Evolutionary conservation across 1,140 invertebrate species (phyloP), one percentile per base, ranked within the genome.

Genomic region (Brachystomella parvula): DNA sequence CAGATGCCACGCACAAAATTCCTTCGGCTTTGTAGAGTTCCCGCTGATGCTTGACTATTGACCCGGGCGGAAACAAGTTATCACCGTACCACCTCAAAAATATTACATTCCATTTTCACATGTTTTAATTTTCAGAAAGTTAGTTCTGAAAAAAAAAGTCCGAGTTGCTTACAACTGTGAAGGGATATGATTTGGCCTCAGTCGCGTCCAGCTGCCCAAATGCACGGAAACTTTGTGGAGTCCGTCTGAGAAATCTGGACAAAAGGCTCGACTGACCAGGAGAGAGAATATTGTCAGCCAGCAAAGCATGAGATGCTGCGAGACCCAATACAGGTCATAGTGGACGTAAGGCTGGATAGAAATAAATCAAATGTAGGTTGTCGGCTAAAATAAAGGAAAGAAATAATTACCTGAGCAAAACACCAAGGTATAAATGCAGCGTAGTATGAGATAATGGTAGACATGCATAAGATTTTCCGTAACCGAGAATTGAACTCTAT

Each of bases 381-480:
- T 56, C n/a, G n/a, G n/a, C n/a, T n/a, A n/a, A n/a, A n/a, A n/a
- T n/a, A n/a, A n/a, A n/a, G 49, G 17, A 31, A 44, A 62, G 15
- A 30, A 64, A 57, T 44, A 63, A 39, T 32, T 78, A 90, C 89
- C 82, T 89, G 86, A 28, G 88, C 87, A 83, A 94, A 92, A 75
- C 87, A 87, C 74, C 92, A 89, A 0, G 94, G 94, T 28, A 96
- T 85, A 76, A 96, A 89, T 64, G 87, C 89, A 71, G 89, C 86
- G 77, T 96, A 94, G 76, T 96, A 97, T 0, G 92, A 90, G 73
- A 89, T 92, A 1, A 91, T 78, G 47, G 94, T 84, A 1, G 92
- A 92, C 74, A 90, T 91, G 75, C 94, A 96, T 2, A 97, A 79
- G 61, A 94, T 87, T 76, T 90, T 89, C 78, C 93, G 94, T 71